phyloP scores from a whole-genome alignment of 2,797 vertebrate species.

The Nyctibius grandis region DNA sequence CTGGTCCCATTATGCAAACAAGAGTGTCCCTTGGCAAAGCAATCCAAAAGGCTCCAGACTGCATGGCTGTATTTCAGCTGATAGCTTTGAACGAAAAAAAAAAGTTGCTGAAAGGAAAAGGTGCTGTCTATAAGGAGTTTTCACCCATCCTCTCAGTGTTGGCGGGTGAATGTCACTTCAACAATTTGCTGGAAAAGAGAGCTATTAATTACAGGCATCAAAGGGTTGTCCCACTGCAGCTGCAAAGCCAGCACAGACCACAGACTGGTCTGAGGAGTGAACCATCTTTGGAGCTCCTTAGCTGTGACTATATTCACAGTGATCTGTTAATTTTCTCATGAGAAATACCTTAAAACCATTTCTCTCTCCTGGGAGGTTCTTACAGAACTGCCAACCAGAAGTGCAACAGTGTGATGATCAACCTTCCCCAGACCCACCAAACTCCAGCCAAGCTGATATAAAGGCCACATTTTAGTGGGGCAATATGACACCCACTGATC shows the following conservation, averaged over 20 bases:
- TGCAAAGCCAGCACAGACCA: not conserved
- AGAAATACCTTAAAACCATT: not conserved
- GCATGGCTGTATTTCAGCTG: not conserved
- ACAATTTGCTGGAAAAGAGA: not conserved
- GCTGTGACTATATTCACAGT: not conserved
- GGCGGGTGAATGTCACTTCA: not conserved
- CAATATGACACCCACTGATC: not conserved
- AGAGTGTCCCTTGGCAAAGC: conserved; percentile 21
- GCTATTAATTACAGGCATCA: not conserved
- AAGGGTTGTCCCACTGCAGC: not conserved
- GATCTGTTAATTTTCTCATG: not conserved
- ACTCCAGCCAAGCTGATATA: not conserved
- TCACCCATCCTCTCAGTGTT: not conserved
- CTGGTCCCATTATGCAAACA: conserved; percentile 48
- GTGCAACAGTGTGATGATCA: not conserved
- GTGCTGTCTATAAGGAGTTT: not conserved
- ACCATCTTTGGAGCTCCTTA: fast-evolving
- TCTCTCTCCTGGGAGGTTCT: not conserved
- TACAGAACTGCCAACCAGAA: not conserved
- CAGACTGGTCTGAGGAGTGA: not conserved
- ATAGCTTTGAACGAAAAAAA: not conserved
- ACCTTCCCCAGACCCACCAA: not conserved
- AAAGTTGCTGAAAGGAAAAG: not conserved
- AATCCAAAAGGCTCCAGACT: not conserved
- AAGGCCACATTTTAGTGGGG: not conserved